Percentiles rank a stretch among this genome's conserved stretches.
These are phyloP conservation scores for Cyphomyrus discorhynchus DNA, from an alignment of 2,113 vertebrate genomes.

Conservation along the genomic window DNA sequence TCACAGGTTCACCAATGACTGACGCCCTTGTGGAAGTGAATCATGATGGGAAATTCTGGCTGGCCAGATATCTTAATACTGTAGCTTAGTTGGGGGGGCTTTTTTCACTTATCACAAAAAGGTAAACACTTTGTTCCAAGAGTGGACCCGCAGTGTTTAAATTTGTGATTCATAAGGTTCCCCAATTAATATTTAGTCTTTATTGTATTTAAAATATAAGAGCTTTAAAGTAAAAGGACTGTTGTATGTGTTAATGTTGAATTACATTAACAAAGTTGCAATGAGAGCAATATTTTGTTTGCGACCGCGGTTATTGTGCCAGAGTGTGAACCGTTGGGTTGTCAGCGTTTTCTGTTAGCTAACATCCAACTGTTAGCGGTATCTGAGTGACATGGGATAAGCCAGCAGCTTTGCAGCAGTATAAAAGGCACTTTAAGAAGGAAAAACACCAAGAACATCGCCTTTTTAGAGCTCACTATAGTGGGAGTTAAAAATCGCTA, in stretches of 20 bases:
- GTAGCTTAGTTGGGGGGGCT: slow-evolving; percentile 29
- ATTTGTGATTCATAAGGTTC: slow-evolving; percentile 19
- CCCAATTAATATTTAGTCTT: slow-evolving; percentile 32
- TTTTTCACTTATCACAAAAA: slow-evolving; percentile 9
- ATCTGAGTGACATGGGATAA: background rate
- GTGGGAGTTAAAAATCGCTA: background rate
- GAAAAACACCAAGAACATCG: background rate
- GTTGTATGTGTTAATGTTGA: slow-evolving; percentile 41
- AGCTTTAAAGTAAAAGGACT: slow-evolving; percentile 43
- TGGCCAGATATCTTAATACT: slow-evolving; percentile 53
- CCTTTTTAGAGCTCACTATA: background rate
- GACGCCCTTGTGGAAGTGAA: slow-evolving; percentile 26
- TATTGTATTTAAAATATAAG: slow-evolving; percentile 51
- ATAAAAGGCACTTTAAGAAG: background rate
- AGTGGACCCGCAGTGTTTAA: background rate
- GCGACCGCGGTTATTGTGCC: slow-evolving; percentile 14
- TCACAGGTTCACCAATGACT: slow-evolving; percentile 18
- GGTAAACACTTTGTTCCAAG: slow-evolving; percentile 2
- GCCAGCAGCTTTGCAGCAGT: background rate
- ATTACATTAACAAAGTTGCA: slow-evolving; percentile 54
- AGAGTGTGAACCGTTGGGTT: background rate
- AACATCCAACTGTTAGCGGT: background rate
- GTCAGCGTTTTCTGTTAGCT: background rate
- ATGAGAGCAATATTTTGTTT: slow-evolving; percentile 43
- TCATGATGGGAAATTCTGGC: slow-evolving; percentile 51